Conservation (phyloP, 2,888 invertebrate genomes). For the Ligdia adustata region DNA sequence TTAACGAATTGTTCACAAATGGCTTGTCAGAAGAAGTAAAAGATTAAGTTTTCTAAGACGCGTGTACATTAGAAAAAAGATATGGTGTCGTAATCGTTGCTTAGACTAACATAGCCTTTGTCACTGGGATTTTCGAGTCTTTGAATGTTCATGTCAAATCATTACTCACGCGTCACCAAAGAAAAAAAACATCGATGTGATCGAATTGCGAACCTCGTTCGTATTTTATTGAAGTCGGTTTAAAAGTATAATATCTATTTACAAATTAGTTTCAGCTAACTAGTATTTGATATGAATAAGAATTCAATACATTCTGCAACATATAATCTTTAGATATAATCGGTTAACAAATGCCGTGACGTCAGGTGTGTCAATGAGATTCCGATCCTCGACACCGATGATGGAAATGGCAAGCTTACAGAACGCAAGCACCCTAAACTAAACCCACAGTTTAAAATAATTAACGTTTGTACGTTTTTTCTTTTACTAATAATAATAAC, state of each 20-base stretch:
- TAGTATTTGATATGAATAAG: background rate
- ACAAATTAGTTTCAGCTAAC: too few relatives aligned
- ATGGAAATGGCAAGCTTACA: conserved; percentile 35
- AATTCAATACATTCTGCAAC: conserved; percentile 16
- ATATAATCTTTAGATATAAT: conserved; percentile 19
- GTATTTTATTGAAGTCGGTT: background rate
- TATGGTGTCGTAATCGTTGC: conserved; percentile 4
- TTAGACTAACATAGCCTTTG: conserved; percentile 1
- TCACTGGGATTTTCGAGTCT: conserved; percentile 14
- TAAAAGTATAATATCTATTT: too few relatives aligned
- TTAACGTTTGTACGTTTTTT: too few relatives aligned
- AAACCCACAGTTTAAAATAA: too few relatives aligned
- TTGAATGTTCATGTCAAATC: conserved; percentile 33
- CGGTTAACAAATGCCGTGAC: conserved; percentile 35
- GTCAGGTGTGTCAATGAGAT: conserved; percentile 45
- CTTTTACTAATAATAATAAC: too few relatives aligned
- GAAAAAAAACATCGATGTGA: too few relatives aligned
- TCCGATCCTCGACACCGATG: conserved; percentile 37
- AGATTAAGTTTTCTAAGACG: background rate
- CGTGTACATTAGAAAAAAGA: background rate
- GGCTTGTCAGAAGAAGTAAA: conserved; percentile 1
- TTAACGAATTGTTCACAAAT: conserved; percentile 12
- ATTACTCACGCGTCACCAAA: too few relatives aligned
- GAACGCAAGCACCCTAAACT: conserved; percentile 26
- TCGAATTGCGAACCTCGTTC: background rate